A percentile compares a stretch with the other conserved stretches of the same genome.
These are phyloP conservation scores for Drosophila ogumai DNA, from an alignment of 1,140 invertebrate genomes.

Conservation along the genomic window DNA sequence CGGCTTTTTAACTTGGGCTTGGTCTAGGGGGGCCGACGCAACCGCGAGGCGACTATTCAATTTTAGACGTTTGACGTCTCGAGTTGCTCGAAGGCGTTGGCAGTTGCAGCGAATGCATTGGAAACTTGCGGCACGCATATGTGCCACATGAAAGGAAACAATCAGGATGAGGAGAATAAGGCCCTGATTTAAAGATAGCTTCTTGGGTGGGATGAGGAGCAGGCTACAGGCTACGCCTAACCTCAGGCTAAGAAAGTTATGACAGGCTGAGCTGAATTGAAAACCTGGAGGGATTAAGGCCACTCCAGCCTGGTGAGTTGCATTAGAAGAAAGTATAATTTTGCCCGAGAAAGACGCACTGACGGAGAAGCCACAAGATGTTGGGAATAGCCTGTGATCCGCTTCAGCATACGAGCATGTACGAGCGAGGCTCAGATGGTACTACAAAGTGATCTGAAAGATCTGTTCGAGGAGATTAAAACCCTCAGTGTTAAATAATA, in stretches of 20 bases:
- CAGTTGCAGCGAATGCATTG: slow-evolving; percentile 52
- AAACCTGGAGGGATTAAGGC: slow-evolving; percentile 24
- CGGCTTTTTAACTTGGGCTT: neutral
- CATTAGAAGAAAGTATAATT: slow-evolving; percentile 55
- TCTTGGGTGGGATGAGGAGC: slow-evolving; percentile 43
- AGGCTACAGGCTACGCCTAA: slow-evolving; percentile 19
- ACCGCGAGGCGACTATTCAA: slow-evolving; percentile 77
- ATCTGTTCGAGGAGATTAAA: neutral
- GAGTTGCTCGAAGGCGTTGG: slow-evolving; percentile 51
- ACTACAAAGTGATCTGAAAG: slow-evolving; percentile 17
- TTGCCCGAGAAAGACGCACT: slow-evolving; percentile 41
- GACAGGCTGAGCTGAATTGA: slow-evolving; percentile 45
- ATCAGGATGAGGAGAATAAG: slow-evolving; percentile 12
- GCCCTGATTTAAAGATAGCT: slow-evolving; percentile 65
- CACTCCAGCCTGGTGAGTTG: slow-evolving; percentile 26
- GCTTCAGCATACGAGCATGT: slow-evolving; percentile 88
- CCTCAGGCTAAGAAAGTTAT: slow-evolving; percentile 45
- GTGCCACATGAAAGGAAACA: slow-evolving; percentile 25
- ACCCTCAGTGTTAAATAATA: neutral
- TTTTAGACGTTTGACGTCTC: slow-evolving; percentile 68
- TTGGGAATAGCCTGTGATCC: slow-evolving; percentile 86
- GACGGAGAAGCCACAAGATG: slow-evolving; percentile 53
- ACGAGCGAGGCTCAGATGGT: slow-evolving; percentile 87
- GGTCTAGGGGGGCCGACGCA: slow-evolving; percentile 44
- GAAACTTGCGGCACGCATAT: slow-evolving; percentile 76